phyloP scores from a whole-genome alignment of 2,113 vertebrate species.

The Alaudala cheleensis region DNA sequence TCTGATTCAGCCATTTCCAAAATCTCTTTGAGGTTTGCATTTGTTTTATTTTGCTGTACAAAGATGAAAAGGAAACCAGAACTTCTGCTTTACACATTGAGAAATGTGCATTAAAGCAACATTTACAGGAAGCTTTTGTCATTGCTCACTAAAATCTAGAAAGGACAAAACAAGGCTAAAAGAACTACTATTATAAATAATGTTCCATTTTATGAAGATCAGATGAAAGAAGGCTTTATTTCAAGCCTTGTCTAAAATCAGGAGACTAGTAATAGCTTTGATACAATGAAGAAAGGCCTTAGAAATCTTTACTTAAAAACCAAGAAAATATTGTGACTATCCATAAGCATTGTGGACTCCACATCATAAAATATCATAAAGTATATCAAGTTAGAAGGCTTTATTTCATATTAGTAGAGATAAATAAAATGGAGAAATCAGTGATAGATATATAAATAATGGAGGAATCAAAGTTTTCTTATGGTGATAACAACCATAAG shows the following conservation, averaged over 20 bases:
- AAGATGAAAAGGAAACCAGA: background rate
- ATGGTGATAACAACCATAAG: background rate
- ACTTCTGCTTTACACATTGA: constrained; percentile 49
- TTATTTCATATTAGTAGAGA: background rate
- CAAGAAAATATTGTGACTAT: background rate
- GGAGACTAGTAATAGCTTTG: background rate
- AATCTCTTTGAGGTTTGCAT: background rate
- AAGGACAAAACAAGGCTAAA: background rate
- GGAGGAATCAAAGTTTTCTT: background rate
- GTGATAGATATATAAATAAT: background rate
- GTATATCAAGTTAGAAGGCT: background rate
- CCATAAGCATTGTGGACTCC: background rate
- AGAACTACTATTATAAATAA: background rate
- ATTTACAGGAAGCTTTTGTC: constrained; percentile 45
- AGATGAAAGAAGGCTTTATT: background rate
- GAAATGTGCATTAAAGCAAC: constrained; percentile 31
- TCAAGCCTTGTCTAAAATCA: background rate
- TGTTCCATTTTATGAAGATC: background rate
- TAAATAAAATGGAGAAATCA: background rate
- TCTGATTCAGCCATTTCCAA: background rate
- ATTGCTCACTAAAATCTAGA: constrained; percentile 12
- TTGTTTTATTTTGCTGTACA: background rate
- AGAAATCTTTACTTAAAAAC: background rate
- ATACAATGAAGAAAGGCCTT: background rate
- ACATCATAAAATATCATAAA: background rate